These are phyloP conservation scores for Actenoides lindsayi DNA, from an alignment of 2,113 vertebrate genomes.

Conservation along the genomic window DNA sequence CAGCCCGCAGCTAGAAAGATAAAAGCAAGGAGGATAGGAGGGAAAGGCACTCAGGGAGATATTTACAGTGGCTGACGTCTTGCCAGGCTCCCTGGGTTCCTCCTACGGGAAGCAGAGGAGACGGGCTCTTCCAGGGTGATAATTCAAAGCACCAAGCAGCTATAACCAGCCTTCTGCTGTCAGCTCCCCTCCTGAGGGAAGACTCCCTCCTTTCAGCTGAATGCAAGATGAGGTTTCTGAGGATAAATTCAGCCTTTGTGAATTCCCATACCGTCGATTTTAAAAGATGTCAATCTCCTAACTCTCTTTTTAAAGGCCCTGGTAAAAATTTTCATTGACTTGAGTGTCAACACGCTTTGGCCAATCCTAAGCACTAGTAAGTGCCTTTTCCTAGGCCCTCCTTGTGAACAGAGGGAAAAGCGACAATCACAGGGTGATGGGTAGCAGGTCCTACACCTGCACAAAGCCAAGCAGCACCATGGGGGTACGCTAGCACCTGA, in stretches of 20 bases:
- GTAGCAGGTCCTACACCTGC: not conserved
- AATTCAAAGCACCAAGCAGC: conserved; percentile 37
- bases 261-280: not conserved
- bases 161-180: not conserved
- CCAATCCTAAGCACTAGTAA: not conserved
- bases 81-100: not conserved
- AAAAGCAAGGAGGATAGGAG: not conserved
- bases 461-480: accelerated
- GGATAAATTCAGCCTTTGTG: not conserved
- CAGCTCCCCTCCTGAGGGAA: conserved; percentile 35
- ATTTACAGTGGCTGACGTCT: conserved; percentile 18
- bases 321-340: not conserved
- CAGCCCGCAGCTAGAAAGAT: not conserved
- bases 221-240: conserved; percentile 16
- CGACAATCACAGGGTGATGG: accelerated
- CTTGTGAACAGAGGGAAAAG: not conserved
- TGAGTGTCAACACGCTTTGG: not conserved
- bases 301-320: not conserved
- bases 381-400: not conserved
- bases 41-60: not conserved
- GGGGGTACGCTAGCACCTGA: not conserved
- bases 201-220: not conserved
- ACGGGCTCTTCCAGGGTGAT: not conserved
- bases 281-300: not conserved
- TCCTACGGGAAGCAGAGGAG: not conserved